Conservation (phyloP, 1,140 invertebrate genomes). For the Nylanderia fulva region DNA sequence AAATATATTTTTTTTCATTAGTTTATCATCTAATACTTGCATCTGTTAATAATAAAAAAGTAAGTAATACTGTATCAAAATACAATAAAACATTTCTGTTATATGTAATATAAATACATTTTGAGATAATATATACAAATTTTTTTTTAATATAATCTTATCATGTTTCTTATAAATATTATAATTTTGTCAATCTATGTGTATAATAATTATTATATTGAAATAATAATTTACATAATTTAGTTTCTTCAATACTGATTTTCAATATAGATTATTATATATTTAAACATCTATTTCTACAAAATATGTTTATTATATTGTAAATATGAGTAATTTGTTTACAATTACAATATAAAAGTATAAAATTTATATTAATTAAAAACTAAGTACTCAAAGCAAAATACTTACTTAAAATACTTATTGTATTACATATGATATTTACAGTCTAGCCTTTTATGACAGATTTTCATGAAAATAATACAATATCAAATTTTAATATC, state of each 20-base stretch:
- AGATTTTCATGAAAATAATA: not conserved
- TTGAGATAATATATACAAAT: conserved; percentile 4
- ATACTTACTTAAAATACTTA: not conserved
- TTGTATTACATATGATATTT: not conserved
- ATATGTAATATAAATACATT: conserved; percentile 29
- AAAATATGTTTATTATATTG: not conserved
- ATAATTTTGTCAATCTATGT: not conserved
- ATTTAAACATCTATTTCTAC: not conserved
- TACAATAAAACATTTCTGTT: conserved; percentile 32
- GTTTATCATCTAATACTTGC: not conserved
- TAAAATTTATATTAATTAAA: not conserved
- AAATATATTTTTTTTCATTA: conserved; percentile 2
- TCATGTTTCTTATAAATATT: not conserved
- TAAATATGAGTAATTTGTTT: not conserved
- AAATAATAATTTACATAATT: not conserved
- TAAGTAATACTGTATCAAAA: conserved; percentile 30
- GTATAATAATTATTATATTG: conserved; percentile 11
- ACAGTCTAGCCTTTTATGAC: not conserved
- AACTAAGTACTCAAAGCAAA: conserved; percentile 1
- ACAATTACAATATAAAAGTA: not conserved
- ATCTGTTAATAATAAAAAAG: conserved; percentile 13
- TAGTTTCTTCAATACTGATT: not conserved
- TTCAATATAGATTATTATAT: not conserved
- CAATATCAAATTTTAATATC: not conserved
- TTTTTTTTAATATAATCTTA: too few species aligned